Evolutionary conservation across 2,113 vertebrate genomes (phyloP).

Genomic region (Zosterops pallidus): DNA sequence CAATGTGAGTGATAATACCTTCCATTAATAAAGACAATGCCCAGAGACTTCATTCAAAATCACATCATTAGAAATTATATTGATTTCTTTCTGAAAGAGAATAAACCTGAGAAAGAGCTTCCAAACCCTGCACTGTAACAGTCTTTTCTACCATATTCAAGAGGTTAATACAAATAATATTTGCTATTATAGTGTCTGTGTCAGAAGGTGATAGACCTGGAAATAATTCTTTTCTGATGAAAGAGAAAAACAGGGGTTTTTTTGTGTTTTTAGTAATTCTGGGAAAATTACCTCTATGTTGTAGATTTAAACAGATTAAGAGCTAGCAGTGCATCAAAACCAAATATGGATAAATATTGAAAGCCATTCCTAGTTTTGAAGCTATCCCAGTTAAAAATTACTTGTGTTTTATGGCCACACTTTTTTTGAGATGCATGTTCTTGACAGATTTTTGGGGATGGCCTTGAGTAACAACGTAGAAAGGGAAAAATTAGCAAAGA

Average conservation of each 20-base stretch:
- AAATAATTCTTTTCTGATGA: background rate
- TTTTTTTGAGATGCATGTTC: background rate
- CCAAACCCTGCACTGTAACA: background rate
- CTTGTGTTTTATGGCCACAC: background rate
- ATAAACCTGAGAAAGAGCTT: background rate
- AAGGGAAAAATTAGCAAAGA: background rate
- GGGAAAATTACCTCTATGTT: background rate
- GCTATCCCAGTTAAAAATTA: background rate
- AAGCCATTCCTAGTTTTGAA: background rate
- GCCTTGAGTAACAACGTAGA: background rate
- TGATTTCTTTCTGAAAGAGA: background rate
- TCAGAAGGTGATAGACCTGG: background rate
- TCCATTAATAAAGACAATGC: background rate
- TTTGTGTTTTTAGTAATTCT: background rate
- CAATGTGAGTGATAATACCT: rapidly evolving
- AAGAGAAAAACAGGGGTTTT: background rate
- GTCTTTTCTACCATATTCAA: background rate
- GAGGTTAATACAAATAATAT: background rate
- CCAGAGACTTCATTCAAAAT: background rate
- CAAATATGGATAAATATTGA: background rate
- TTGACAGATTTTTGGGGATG: background rate
- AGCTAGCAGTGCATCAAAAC: background rate
- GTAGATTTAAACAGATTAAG: background rate
- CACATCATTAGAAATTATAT: background rate
- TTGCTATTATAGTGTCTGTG: background rate